Evolutionary conservation across 2,888 invertebrate species (phyloP), one percentile per base, ranked within the genome.

Genomic region (Gandaritis pyraliata): DNA sequence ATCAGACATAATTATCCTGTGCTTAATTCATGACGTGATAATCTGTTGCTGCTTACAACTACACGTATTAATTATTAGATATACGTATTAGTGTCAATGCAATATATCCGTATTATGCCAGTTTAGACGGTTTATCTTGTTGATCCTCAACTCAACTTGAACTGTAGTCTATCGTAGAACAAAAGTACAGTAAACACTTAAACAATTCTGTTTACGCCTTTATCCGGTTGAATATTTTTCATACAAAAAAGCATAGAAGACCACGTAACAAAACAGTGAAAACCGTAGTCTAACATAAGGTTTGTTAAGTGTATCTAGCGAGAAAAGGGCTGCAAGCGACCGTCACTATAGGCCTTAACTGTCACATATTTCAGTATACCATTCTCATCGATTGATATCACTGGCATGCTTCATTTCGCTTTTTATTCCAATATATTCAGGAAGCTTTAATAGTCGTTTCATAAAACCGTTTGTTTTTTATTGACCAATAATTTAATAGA

Each of bases 401-500:
- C 15, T 46, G 48, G 59, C 51, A 64, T 55, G 56, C 56, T 56
- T 52, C 49, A 45, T 59, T 59, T 55, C 39, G 43, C 56, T n/a
- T 59, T 59, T 55, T 47, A 56, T 52, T 50, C 45, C 64, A 56
- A 60, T 64, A 60, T 56, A 59, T 64, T 59, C 56, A 52, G 59
- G 47, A 52, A 29, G 64, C 58, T 64, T 64, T 60, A 59, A 55
- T 64, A 55, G 45, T 55, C 51, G 55, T 59, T 64, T 64, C 59
- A 64, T 64, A 59, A 64, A 64, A 59, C 51, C 64, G 48, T 59
- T 60, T 64, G 59, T 59, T 39, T 56, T 63, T 64, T 64, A 64
- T 64, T 59, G 52, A 60, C 56, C 64, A 64, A 59, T 62, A 54
- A 64, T 64, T 64, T 64, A 52, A 59, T 56, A 38, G 43, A 56